phyloP scores from a whole-genome alignment of 2,113 vertebrate species.

The Nibea albiflora region DNA sequence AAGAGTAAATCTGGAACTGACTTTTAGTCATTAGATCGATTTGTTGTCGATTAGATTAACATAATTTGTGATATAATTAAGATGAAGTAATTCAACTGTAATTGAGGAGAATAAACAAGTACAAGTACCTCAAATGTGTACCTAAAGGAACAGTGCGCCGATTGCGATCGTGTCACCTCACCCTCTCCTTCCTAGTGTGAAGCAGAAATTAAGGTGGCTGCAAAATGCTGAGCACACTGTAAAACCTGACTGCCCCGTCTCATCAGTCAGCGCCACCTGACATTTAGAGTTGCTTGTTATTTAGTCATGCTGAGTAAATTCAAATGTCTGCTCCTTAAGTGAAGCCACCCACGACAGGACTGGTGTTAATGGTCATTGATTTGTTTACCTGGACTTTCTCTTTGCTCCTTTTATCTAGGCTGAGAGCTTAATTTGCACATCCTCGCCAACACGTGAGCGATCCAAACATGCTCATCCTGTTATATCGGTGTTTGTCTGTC shows the following conservation, averaged over 20 bases:
- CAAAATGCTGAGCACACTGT: not conserved
- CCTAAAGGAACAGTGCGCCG: no score
- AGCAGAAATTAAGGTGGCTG: no score
- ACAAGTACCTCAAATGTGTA: no score
- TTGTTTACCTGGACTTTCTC: conserved; percentile 26
- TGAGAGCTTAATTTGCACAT: conserved; percentile 29
- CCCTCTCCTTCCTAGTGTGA: no score
- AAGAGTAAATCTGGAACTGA: no score
- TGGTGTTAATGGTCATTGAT: conserved; percentile 60
- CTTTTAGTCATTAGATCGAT: no score
- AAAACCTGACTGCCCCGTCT: not conserved
- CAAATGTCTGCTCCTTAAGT: conserved; percentile 36
- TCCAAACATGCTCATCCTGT: not conserved
- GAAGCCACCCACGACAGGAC: not conserved
- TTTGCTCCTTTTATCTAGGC: conserved; percentile 30
- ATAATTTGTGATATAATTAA: no score
- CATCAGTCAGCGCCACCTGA: conserved; percentile 49
- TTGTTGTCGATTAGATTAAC: no score
- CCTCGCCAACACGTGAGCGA: conserved; percentile 1
- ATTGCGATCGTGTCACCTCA: no score
- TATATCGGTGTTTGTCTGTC: not conserved
- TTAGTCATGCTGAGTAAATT: conserved; percentile 42
- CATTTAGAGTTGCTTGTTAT: conserved; percentile 49
- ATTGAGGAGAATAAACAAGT: no score
- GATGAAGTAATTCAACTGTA: no score